Percentiles rank a stretch among this genome's conserved stretches.
These are phyloP conservation scores for Ichneumoninae sp. DNA, from an alignment of 2,888 invertebrate species.

Conservation along the genomic window DNA sequence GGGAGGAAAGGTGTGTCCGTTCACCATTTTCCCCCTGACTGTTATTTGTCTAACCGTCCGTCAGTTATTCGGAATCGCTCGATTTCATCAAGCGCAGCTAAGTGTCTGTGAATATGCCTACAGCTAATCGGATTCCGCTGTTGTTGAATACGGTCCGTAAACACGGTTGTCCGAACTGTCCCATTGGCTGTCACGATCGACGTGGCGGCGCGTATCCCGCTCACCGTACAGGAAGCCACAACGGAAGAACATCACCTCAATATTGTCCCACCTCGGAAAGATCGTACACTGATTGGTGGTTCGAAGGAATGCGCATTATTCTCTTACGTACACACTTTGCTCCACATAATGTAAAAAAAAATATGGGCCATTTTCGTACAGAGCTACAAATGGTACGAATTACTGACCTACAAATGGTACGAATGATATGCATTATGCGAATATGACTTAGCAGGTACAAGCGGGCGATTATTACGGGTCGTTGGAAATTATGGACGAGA, in stretches of 20 bases:
- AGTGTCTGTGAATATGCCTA: background rate
- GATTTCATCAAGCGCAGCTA: background rate
- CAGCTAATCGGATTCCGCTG: background rate
- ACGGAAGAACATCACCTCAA: background rate
- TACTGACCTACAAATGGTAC: conserved; percentile 4
- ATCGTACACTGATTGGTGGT: too few species aligned
- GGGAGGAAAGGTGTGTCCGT: too few species aligned
- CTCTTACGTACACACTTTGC: background rate
- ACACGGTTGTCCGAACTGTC: background rate
- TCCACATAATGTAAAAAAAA: background rate
- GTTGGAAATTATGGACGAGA: background rate
- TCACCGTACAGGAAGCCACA: background rate
- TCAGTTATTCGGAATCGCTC: too few species aligned
- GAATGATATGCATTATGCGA: background rate
- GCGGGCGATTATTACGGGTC: background rate
- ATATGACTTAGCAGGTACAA: background rate
- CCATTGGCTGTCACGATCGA: background rate
- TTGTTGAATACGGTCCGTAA: background rate
- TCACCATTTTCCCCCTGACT: too few species aligned
- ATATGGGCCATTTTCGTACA: background rate
- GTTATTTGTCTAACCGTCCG: too few species aligned
- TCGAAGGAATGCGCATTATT: background rate
- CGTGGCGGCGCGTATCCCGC: background rate
- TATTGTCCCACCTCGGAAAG: too few species aligned
- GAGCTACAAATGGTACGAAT: conserved; percentile 1